Percentiles rank a stretch among this genome's conserved stretches.
These are phyloP conservation scores for Eristalinus aeneus DNA, from an alignment of 2,888 invertebrate genomes.

Conservation along the genomic window DNA sequence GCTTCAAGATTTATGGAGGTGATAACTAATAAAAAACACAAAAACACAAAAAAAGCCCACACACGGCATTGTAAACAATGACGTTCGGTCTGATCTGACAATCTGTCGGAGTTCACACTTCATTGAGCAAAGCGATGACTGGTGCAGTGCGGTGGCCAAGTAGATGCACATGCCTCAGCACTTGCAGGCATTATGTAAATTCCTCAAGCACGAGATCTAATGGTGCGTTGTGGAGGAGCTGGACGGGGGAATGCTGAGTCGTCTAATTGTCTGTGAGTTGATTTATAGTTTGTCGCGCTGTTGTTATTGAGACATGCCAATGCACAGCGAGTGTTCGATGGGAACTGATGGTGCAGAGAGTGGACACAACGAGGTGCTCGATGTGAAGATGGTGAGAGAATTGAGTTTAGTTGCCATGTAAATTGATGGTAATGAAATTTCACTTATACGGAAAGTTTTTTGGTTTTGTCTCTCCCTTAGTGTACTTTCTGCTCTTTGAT, in stretches of 20 bases:
- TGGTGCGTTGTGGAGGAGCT: constrained; percentile 22
- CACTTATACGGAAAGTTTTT: no score
- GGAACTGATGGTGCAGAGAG: constrained; percentile 29
- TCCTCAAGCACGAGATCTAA: constrained; percentile 20
- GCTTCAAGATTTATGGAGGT: constrained; percentile 56
- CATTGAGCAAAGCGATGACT: constrained; percentile 32
- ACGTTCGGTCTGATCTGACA: constrained; percentile 11
- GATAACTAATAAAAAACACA: constrained; percentile 28
- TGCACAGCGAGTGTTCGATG: constrained; percentile 32
- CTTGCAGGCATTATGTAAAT: not conserved
- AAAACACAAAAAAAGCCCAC: not conserved
- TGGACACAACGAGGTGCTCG: constrained; percentile 18
- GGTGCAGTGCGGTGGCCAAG: not conserved
- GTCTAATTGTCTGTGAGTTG: constrained; percentile 50
- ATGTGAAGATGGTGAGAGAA: constrained; percentile 38
- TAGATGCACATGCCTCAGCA: not conserved
- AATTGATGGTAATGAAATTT: constrained; percentile 37
- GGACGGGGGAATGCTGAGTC: constrained; percentile 39
- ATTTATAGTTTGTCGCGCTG: constrained; percentile 49
- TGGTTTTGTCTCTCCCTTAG: no score
- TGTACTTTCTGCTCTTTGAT: no score
- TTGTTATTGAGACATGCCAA: constrained; percentile 21
- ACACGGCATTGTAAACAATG: constrained; percentile 58
- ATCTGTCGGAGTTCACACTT: constrained; percentile 46
- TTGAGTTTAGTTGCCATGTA: constrained; percentile 32